Base-by-base conservation (phyloP, 2,888 invertebrate species). In the Pimpla rufipes region DNA sequence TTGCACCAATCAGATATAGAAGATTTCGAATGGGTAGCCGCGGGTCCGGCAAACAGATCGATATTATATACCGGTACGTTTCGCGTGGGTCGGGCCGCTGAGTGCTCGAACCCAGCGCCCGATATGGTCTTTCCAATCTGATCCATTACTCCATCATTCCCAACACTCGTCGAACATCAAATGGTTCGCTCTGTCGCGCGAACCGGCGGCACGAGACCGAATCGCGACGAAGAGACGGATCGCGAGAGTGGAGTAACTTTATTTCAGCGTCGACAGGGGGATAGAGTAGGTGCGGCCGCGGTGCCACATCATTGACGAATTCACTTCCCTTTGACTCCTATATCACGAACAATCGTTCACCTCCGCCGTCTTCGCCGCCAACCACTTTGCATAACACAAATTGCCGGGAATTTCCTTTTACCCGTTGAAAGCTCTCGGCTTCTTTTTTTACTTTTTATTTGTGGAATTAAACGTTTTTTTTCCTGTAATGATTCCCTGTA, bases 111-210 rank as follows among this genome's bases (percentile, higher is more conserved):
- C n/a, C 1, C 57, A 29, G 21, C 29, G n/a, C 23, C 3, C 55
- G 71, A 71, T 71, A 42, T 71, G 21, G 71, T 57, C 71, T 71
- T 42, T 16, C 40, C 57, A 71, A 71, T 71, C 57, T 71, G 71
- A 57, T 57, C 71, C 42, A 71, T 57, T 71, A 71, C 55, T 71
- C 55, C 13, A 71, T 57, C 71, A 57, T 57, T 42, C 11, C 40
- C 29, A 42, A 37, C 42, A 55, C 52, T 55, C 70, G 21, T 55
- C 40, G 55, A 40, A 37, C 23, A 2, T 55, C 40, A 3, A 70
- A n/a, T 21, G 40, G 40, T 52, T 62, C 21, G 35, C 70, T 21
- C 55, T 55, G 18, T 40, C 55, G 40, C 3, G 23, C 6, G 16
- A 70, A 13, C 40, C 23, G 21, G 50, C 1, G 37, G 10, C 5